Conservation (phyloP, 2,888 invertebrate species). For the Coenonympha arcania region DNA sequence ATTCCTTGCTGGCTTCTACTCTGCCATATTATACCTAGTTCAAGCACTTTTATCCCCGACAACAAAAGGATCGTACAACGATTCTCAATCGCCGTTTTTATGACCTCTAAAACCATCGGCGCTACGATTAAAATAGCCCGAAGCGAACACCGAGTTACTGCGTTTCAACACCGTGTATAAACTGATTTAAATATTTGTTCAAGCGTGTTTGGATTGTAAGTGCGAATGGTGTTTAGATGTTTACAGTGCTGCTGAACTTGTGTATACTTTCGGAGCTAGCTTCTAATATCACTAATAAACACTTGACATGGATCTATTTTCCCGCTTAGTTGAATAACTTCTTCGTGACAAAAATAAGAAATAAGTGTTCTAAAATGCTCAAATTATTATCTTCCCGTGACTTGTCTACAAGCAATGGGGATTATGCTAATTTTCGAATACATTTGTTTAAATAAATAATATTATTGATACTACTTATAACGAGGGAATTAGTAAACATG, state of each 20-base stretch:
- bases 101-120: conserved; percentile 38
- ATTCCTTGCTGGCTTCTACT: too few relatives aligned
- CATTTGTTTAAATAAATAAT: conserved; percentile 10
- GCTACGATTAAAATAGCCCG: conserved; percentile 48
- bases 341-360: conserved; percentile 18
- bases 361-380: not conserved
- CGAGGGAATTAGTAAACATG: not conserved
- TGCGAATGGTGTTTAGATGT: conserved; percentile 73
- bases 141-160: conserved; percentile 41
- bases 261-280: conserved; percentile 47
- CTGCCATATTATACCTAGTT: conserved; percentile 64
- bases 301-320: conserved; percentile 56
- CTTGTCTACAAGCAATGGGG: conserved; percentile 17
- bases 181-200: conserved; percentile 66
- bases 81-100: conserved; percentile 29
- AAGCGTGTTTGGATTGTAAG: conserved; percentile 70
- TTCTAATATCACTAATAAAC: conserved; percentile 62
- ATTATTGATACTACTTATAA: not conserved
- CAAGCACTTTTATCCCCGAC: conserved; percentile 44
- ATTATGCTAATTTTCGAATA: conserved; percentile 18
- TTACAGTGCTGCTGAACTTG: conserved; percentile 66
- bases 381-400: conserved; percentile 18
- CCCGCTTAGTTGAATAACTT: conserved; percentile 10
- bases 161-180: conserved; percentile 57
- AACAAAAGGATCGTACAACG: conserved; percentile 39